phyloP scores from a whole-genome alignment of 1,140 invertebrate genomes.

The Ceratina calcarata region DNA sequence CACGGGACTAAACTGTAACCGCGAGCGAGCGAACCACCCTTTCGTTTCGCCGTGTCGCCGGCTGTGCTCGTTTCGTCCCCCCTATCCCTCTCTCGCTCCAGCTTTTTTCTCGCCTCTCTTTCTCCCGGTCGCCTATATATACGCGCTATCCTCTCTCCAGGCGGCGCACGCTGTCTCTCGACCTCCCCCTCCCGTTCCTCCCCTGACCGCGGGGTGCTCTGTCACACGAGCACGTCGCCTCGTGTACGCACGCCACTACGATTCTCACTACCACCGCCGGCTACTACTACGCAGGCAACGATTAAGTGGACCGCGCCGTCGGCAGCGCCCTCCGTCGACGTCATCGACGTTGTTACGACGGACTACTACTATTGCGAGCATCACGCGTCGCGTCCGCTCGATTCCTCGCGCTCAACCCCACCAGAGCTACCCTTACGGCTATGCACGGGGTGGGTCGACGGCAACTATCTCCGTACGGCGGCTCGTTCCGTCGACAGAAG shows the following conservation, averaged over 20 bases:
- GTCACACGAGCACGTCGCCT: slow-evolving; percentile 24
- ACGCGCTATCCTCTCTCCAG: not conserved
- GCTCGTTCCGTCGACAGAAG: too few species aligned
- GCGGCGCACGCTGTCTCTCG: slow-evolving; percentile 9
- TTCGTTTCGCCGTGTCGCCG: slow-evolving; percentile 29
- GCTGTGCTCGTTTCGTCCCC: slow-evolving; percentile 6
- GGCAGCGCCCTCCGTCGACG: slow-evolving; percentile 53
- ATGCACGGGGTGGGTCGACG: too few species aligned
- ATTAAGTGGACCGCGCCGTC: slow-evolving; percentile 48
- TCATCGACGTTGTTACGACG: slow-evolving; percentile 51
- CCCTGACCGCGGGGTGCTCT: too few species aligned
- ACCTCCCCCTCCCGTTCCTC: not conserved
- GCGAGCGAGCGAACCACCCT: slow-evolving; percentile 42
- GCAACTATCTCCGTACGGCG: too few species aligned
- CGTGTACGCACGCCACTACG: slow-evolving; percentile 53
- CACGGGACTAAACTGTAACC: slow-evolving; percentile 38
- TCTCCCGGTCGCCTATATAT: not conserved
- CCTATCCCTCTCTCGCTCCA: slow-evolving; percentile 1
- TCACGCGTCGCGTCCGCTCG: slow-evolving; percentile 49
- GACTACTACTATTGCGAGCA: slow-evolving; percentile 47
- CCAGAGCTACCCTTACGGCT: not conserved
- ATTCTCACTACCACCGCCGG: slow-evolving; percentile 29
- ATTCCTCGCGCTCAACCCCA: slow-evolving; percentile 38
- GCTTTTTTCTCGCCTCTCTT: not conserved
- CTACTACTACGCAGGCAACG: slow-evolving; percentile 17